Percentiles rank a stretch among this genome's conserved stretches.
phyloP scores from a whole-genome alignment of 30 jellyfish, hydroid and myxozoan species.

The Phacellophora camtschatica region DNA sequence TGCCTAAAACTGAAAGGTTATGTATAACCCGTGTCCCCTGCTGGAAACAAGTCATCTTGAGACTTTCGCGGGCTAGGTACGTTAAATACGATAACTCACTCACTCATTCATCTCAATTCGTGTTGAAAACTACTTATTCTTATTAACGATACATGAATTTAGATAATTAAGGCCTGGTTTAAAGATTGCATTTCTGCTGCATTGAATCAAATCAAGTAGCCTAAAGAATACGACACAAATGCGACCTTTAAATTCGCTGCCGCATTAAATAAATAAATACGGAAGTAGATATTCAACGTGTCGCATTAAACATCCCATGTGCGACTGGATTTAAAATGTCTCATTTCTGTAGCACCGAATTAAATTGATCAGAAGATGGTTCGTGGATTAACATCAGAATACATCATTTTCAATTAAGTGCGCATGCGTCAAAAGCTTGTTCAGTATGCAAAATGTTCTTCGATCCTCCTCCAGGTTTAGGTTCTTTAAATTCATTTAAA shows the following conservation, averaged over 20 bases:
- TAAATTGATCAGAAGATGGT: conserved; percentile 10
- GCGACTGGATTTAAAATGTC: neutral
- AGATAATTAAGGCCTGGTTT: too few species aligned
- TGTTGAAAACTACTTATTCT: too few species aligned
- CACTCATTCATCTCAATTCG: too few species aligned
- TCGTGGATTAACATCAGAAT: conserved; percentile 4
- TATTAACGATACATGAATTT: too few species aligned
- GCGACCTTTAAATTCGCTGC: neutral
- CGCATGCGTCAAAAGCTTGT: too few species aligned
- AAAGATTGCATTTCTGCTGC: too few species aligned
- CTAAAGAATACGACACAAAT: neutral
- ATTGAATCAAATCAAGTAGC: neutral
- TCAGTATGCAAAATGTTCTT: neutral
- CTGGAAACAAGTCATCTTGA: too few species aligned
- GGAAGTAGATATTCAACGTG: neutral
- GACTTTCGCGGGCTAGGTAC: too few species aligned
- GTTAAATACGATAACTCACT: too few species aligned
- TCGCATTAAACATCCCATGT: neutral
- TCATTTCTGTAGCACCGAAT: conserved; percentile 5
- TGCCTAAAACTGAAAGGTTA: too few species aligned
- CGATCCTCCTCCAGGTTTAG: neutral
- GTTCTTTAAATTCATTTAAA: too few species aligned
- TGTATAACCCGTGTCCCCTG: too few species aligned
- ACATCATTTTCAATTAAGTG: neutral
- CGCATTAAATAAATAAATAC: neutral